These are phyloP conservation scores for Pogonomyrmex californicus DNA, from an alignment of 1,140 invertebrate species.

Conservation along the genomic window DNA sequence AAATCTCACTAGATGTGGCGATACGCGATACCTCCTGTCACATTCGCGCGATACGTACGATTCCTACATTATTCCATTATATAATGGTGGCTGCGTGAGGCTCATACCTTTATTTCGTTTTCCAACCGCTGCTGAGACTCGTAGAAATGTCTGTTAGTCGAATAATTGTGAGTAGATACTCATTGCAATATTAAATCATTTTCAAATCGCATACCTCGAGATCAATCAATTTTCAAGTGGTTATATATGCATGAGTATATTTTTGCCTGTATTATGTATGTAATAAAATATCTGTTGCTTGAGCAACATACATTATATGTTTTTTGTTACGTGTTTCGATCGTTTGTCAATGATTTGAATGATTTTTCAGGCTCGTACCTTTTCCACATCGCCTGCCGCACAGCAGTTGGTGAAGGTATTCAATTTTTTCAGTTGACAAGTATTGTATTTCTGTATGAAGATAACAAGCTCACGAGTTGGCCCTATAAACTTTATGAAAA, in stretches of 20 bases:
- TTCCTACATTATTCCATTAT: constrained; percentile 39
- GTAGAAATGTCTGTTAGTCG: constrained; percentile 67
- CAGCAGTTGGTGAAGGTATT: constrained; percentile 88
- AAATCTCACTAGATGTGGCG: neutral
- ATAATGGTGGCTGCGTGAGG: constrained; percentile 54
- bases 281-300: neutral
- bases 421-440: constrained; percentile 56
- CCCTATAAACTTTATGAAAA: neutral
- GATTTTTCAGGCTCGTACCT: constrained; percentile 82
- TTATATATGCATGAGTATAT: neutral
- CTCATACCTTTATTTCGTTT: neutral
- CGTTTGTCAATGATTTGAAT: constrained; percentile 36
- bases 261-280: neutral
- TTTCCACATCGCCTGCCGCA: constrained; percentile 86
- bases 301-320: neutral
- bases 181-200: neutral
- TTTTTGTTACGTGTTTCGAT: neutral
- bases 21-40: neutral
- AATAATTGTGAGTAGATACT: constrained; percentile 69
- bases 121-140: neutral
- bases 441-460: neutral
- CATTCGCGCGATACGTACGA: neutral
- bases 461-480: neutral
- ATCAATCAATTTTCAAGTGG: neutral
- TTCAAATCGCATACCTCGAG: too few relatives aligned